These are phyloP conservation scores for Corapipo altera DNA, from an alignment of 2,113 vertebrate genomes.

Conservation along the genomic window DNA sequence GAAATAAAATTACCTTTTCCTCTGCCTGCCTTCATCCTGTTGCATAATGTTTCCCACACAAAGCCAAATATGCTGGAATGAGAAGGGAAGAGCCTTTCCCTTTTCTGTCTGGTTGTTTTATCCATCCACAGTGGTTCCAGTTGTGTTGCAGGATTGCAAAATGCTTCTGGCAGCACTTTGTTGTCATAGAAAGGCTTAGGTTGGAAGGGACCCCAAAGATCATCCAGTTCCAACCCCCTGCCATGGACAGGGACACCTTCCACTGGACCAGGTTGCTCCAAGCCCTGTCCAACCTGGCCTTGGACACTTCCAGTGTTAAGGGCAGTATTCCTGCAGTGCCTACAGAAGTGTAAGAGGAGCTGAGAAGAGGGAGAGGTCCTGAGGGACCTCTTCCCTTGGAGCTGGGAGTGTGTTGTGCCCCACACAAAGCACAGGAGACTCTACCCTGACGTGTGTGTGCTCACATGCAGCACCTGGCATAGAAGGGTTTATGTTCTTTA, in stretches of 20 bases:
- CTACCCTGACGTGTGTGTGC: neutral
- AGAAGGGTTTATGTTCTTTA: neutral
- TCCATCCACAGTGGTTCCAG: neutral
- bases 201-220: neutral
- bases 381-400: neutral
- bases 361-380: neutral
- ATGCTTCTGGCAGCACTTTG: neutral
- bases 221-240: neutral
- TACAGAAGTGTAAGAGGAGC: neutral
- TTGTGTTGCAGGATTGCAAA: neutral
- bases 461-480: neutral
- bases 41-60: neutral
- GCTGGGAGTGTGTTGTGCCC: accelerated
- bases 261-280: neutral
- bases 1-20: neutral
- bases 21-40: neutral
- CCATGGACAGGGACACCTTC: neutral
- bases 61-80: neutral
- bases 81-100: neutral
- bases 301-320: neutral
- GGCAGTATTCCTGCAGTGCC: neutral
- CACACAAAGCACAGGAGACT: neutral
- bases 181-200: neutral
- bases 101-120: neutral
- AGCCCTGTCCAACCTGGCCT: neutral